Percentiles rank a stretch among this genome's conserved stretches.
phyloP scores from a whole-genome alignment of 2,888 invertebrate species.

The Xestia xanthographa region DNA sequence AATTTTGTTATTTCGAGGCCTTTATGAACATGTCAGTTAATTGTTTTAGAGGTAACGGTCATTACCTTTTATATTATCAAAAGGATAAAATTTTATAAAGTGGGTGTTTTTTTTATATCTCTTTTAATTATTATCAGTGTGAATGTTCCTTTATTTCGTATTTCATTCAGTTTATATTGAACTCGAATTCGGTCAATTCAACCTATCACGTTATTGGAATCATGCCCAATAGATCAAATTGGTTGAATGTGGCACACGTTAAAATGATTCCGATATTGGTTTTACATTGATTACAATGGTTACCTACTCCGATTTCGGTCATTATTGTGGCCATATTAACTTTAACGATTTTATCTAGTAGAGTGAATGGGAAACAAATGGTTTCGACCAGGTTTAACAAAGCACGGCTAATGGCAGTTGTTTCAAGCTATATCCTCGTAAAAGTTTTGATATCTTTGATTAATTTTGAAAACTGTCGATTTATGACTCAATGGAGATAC shows the following conservation, averaged over 20 bases:
- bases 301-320: slow-evolving; percentile 29
- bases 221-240: slow-evolving; percentile 68
- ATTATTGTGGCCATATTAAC: slow-evolving; percentile 53
- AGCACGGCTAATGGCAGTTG: slow-evolving; percentile 20
- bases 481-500: not conserved
- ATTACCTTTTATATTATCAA: slow-evolving; percentile 28
- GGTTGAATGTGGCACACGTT: slow-evolving; percentile 61
- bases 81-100: slow-evolving; percentile 12
- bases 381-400: slow-evolving; percentile 12
- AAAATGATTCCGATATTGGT: slow-evolving; percentile 63
- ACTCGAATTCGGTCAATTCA: slow-evolving; percentile 61
- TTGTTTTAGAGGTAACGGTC: slow-evolving; percentile 45
- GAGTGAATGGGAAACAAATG: slow-evolving; percentile 38
- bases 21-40: slow-evolving; percentile 55
- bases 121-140: slow-evolving; percentile 12
- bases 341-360: slow-evolving; percentile 42
- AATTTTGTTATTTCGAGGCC: slow-evolving; percentile 58
- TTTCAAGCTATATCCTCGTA: slow-evolving; percentile 4
- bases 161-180: slow-evolving; percentile 55
- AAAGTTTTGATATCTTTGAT: not conserved
- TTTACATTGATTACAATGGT: slow-evolving; percentile 55
- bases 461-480: not conserved
- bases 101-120: not conserved
- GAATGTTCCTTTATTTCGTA: slow-evolving; percentile 32
- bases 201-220: slow-evolving; percentile 65